Conservation (phyloP, 2,888 invertebrate genomes). For the Teinopalpus imperialis region DNA sequence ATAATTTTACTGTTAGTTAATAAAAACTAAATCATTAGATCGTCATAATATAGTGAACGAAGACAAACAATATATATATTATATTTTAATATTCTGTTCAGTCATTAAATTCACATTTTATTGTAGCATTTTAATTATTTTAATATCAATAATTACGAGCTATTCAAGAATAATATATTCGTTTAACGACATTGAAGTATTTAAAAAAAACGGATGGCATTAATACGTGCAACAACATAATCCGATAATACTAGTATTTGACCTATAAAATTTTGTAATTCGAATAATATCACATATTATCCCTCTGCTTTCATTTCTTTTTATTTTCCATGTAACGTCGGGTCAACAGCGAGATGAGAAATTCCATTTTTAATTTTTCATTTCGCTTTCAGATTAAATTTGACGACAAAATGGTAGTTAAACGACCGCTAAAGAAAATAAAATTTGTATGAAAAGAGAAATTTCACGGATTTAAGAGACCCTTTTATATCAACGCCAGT, state of each 20-base stretch:
- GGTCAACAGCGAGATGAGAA: slow-evolving; percentile 6
- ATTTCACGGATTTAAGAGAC: slow-evolving; percentile 25
- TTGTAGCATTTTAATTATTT: no score
- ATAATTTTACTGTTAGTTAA: slow-evolving; percentile 23
- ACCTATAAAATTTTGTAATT: no score
- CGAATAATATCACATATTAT: background rate
- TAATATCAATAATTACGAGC: no score
- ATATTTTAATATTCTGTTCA: no score
- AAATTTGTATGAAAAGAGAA: slow-evolving; percentile 50
- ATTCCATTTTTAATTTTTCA: slow-evolving; percentile 48
- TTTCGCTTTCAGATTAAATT: slow-evolving; percentile 48
- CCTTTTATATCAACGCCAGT: background rate
- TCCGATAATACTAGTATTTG: no score
- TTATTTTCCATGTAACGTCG: background rate
- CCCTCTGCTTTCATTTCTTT: background rate
- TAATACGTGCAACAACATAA: no score
- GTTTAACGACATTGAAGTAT: no score
- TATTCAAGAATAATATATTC: no score
- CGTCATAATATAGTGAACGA: slow-evolving; percentile 14
- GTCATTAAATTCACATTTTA: no score
- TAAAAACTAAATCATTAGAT: slow-evolving; percentile 18
- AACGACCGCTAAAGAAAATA: slow-evolving; percentile 41
- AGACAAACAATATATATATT: slow-evolving; percentile 50
- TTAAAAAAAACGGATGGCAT: no score
- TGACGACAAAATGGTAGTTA: slow-evolving; percentile 42